Evolutionary conservation across 2,888 invertebrate genomes (phyloP).

Genomic region (Rhogogaster chlorosoma): DNA sequence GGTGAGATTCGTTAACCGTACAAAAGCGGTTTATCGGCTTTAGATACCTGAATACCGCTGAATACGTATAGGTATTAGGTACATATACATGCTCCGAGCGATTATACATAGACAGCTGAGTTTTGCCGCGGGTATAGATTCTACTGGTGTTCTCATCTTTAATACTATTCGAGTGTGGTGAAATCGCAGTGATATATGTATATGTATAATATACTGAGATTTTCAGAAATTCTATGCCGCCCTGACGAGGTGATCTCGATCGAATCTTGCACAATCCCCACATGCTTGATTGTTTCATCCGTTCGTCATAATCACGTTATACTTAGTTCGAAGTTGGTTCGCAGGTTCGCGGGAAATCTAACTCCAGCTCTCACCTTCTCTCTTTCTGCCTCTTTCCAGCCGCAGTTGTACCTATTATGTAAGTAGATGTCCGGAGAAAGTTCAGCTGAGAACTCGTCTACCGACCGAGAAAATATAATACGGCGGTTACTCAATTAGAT

Average conservation of each 20-base stretch:
- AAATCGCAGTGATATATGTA: not conserved
- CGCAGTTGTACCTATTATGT: not conserved
- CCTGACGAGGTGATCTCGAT: not conserved
- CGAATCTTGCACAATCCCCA: not conserved
- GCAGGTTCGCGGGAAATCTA: not conserved
- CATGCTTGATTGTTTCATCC: not conserved
- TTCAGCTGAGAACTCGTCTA: not conserved
- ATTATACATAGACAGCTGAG: not conserved
- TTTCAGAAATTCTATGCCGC: not conserved
- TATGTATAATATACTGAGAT: not conserved
- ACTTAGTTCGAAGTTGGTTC: not conserved
- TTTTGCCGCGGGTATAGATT: not conserved
- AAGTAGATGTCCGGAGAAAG: slow-evolving; percentile 16
- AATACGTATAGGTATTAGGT: no score
- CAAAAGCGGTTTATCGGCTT: no score
- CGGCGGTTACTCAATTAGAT: slow-evolving; percentile 18
- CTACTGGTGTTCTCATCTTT: not conserved
- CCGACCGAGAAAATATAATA: not conserved
- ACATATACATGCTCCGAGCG: not conserved
- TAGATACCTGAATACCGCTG: no score
- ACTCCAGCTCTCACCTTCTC: not conserved
- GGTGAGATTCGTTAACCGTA: no score
- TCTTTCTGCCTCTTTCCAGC: not conserved
- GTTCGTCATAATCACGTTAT: not conserved
- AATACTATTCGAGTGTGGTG: not conserved